Base-by-base conservation (phyloP, 1,140 invertebrate species). In the Bombus polaris region DNA sequence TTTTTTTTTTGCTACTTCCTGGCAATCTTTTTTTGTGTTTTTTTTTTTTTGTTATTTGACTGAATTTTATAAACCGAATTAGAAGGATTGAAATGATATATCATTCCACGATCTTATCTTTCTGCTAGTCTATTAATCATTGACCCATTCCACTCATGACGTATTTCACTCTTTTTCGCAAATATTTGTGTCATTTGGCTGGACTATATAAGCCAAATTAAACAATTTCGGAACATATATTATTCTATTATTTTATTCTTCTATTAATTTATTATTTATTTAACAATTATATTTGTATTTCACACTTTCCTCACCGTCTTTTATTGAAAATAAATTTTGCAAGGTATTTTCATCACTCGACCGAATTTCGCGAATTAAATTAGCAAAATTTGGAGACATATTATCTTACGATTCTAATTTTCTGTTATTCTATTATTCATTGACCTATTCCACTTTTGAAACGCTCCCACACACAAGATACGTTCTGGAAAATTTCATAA, bases 261-360 rank as follows among this genome's bases (percentile, higher is more conserved):
- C 15, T 9, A 13, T 10, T 62, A 62, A 13, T 62, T 12, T 62
- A 62, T 62, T 62, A 62, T 62, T 62, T 13, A 62, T 62, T 35
- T 35, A 68, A 18, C n/a, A 32, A 15, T 35, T 66, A 15, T 32
- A 32, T 6, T 8, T 32, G 5, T 32, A n/a, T 32, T 32, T 65
- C 22, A 22, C 37, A 4, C 0, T 0, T 39, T 6, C 1, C 6
- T 25, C 70, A 1, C 5, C 0, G 3, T 39, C 3, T 18, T 2
- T 66, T 8, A 32, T 18, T 18, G 15, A 8, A 32, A 32, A 66
- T 3, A 22, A 37, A 32, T 12, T 42, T 42, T 15, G 1, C 15
- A 32, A 65, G n/a, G 22, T 62, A 62, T 77, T 42, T 25, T 18
- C 28, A 28, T 15, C 22, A 12, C 28, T 42, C 8, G 37, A 22